Evolutionary conservation across 2,113 vertebrate species (phyloP).

Genomic region (Lichenostomus cassidix): DNA sequence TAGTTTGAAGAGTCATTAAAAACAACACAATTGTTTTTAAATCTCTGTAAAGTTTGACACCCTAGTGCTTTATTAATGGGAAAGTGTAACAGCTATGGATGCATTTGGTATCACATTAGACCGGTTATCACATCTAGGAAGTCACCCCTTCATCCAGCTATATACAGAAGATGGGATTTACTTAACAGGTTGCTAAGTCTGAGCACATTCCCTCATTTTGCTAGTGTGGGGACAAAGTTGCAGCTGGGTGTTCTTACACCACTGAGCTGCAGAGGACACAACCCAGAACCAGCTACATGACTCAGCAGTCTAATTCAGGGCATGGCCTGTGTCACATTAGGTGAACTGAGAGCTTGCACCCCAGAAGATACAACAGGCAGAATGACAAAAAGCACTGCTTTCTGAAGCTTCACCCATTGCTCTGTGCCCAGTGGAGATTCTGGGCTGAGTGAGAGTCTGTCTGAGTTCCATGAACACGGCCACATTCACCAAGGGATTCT

Average conservation of each 20-base stretch:
- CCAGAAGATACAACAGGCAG: background rate
- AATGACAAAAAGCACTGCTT: background rate
- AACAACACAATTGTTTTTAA: background rate
- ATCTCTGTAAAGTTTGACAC: background rate
- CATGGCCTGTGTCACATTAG: background rate
- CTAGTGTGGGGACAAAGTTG: background rate
- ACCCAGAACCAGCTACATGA: accelerated
- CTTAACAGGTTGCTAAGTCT: background rate
- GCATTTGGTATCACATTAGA: background rate
- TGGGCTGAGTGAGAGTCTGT: background rate
- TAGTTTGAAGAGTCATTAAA: background rate
- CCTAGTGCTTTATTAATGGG: background rate
- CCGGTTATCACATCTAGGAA: background rate
- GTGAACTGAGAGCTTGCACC: accelerated
- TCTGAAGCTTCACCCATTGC: background rate
- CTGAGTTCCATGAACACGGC: background rate
- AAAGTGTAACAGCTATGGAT: background rate
- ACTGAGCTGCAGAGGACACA: background rate
- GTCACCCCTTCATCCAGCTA: background rate
- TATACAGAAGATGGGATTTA: background rate
- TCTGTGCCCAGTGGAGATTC: background rate
- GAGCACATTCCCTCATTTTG: background rate
- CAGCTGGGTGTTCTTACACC: background rate
- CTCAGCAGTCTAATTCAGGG: background rate
- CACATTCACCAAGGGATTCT: background rate